Conservation (phyloP, 2,113 vertebrate genomes). For the Lophura nycthemera region DNA sequence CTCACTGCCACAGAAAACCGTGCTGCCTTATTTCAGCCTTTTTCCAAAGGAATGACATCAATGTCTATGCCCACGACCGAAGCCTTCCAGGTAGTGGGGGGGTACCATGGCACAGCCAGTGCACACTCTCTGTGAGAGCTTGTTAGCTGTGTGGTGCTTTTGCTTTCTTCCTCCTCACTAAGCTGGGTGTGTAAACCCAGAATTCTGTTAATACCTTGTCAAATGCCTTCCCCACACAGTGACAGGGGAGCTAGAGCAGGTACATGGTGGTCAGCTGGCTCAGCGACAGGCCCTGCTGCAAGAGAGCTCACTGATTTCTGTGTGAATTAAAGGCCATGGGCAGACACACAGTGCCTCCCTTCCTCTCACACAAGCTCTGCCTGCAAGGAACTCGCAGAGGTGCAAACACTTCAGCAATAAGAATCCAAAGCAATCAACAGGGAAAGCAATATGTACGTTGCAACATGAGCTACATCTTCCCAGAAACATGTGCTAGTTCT, state of each 20-base stretch:
- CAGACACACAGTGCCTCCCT: fast-evolving
- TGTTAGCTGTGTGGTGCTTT: too few relatives aligned
- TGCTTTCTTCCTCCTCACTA: too few relatives aligned
- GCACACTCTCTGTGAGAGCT: too few relatives aligned
- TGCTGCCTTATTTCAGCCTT: background rate
- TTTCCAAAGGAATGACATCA: background rate
- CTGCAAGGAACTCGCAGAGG: fast-evolving
- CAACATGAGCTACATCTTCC: background rate
- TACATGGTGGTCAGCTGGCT: too few relatives aligned
- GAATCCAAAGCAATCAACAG: fast-evolving
- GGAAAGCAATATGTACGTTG: background rate
- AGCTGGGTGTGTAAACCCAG: too few relatives aligned
- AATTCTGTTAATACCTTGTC: too few relatives aligned
- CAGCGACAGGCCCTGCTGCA: fast-evolving
- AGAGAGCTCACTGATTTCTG: fast-evolving
- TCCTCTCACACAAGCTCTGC: background rate
- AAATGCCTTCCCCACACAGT: too few relatives aligned
- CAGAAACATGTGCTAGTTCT: background rate
- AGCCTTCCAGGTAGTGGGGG: too few relatives aligned
- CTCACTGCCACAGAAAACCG: background rate
- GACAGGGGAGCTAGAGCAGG: too few relatives aligned
- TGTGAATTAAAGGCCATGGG: fast-evolving
- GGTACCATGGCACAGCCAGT: too few relatives aligned
- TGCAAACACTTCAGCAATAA: fast-evolving
- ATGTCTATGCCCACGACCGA: background rate